These are phyloP conservation scores for Carposina sasakii DNA, from an alignment of 1,140 invertebrate genomes.

Conservation along the genomic window DNA sequence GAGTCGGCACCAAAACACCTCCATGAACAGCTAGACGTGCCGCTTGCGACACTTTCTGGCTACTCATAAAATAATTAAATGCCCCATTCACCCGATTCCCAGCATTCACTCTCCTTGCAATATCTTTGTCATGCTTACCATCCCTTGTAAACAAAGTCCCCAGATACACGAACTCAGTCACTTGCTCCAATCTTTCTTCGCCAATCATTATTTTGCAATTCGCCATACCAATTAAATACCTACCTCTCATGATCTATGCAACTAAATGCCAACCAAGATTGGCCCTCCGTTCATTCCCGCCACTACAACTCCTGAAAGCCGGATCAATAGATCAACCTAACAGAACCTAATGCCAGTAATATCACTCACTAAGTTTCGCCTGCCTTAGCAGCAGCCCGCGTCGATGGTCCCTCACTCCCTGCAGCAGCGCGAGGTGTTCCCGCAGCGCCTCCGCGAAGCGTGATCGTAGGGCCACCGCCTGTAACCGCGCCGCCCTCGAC, in stretches of 20 bases:
- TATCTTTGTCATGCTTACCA: too few relatives aligned
- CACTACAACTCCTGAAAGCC: not conserved
- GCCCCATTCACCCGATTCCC: too few relatives aligned
- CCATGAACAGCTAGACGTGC: too few relatives aligned
- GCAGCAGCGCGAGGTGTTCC: slow-evolving; percentile 80
- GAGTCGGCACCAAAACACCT: too few relatives aligned
- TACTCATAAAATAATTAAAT: too few relatives aligned
- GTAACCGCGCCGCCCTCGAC: not conserved
- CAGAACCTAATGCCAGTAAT: not conserved
- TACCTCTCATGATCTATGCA: not conserved
- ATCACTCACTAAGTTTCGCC: slow-evolving; percentile 78
- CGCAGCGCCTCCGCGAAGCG: slow-evolving; percentile 77
- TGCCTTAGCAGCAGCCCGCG: slow-evolving; percentile 85
- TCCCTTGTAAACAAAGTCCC: too few relatives aligned
- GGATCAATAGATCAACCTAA: not conserved
- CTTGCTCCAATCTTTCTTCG: too few relatives aligned
- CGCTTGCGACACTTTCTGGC: too few relatives aligned
- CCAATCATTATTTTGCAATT: not conserved
- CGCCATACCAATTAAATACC: not conserved
- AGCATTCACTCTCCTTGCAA: too few relatives aligned
- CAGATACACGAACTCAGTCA: too few relatives aligned
- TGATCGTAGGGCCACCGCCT: slow-evolving; percentile 18
- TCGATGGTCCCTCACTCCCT: slow-evolving; percentile 73
- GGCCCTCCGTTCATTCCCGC: not conserved
- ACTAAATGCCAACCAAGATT: not conserved